Evolutionary conservation across 2,113 vertebrate species (phyloP).

Genomic region (Promerops cafer): DNA sequence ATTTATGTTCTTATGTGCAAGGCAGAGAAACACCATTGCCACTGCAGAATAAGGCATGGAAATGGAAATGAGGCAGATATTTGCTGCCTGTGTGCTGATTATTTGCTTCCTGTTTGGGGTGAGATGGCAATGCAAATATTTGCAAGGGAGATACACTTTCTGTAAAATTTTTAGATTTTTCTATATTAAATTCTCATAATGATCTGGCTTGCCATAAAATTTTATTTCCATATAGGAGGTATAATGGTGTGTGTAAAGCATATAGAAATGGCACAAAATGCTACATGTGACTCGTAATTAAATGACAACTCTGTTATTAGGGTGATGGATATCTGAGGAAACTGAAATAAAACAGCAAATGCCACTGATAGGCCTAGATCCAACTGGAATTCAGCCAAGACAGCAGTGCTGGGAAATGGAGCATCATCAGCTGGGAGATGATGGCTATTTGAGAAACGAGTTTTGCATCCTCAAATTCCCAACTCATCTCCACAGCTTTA

Average conservation of each 20-base stretch:
- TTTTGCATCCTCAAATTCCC: not conserved
- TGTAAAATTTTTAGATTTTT: not conserved
- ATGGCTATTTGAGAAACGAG: not conserved
- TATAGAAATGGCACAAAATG: not conserved
- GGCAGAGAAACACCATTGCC: not conserved
- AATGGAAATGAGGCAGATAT: not conserved
- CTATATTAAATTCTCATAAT: not conserved
- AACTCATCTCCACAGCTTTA: not conserved
- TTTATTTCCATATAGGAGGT: not conserved
- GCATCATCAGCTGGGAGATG: not conserved
- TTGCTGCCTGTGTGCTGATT: not conserved
- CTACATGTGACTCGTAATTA: not conserved
- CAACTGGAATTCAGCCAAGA: not conserved
- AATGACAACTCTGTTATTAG: not conserved
- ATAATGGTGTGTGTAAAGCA: not conserved
- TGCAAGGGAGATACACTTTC: not conserved
- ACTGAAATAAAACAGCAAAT: not conserved
- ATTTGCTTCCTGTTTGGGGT: not conserved
- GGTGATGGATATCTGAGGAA: not conserved
- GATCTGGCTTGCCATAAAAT: not conserved
- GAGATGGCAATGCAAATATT: not conserved
- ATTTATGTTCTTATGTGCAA: not conserved
- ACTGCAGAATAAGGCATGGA: not conserved
- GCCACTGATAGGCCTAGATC: not conserved
- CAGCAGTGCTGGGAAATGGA: not conserved